These are phyloP conservation scores for Drosophila cognata DNA, from an alignment of 2,888 invertebrate species.

Conservation along the genomic window DNA sequence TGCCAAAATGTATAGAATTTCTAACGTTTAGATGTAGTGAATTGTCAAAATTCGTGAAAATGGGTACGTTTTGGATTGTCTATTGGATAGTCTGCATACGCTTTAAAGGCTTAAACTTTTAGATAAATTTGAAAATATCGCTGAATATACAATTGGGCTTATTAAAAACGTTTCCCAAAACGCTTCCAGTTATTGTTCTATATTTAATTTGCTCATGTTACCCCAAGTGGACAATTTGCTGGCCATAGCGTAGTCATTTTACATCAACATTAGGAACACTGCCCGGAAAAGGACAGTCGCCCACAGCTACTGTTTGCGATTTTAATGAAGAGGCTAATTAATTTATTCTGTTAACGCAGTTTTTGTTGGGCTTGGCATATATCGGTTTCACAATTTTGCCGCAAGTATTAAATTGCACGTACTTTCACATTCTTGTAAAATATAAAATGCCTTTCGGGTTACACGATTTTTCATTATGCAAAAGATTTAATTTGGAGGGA, in stretches of 20 bases:
- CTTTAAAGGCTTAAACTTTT: too few relatives aligned
- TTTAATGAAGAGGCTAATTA: constrained; percentile 30
- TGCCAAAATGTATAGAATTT: constrained; percentile 16
- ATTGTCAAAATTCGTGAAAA: not conserved
- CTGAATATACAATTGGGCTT: not conserved
- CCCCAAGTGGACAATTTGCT: not conserved
- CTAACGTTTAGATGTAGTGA: not conserved
- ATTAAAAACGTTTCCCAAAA: not conserved
- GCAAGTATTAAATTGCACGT: constrained; percentile 22
- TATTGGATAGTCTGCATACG: not conserved
- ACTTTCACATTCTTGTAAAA: not conserved
- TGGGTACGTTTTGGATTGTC: not conserved
- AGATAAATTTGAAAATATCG: not conserved
- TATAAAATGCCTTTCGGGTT: not conserved
- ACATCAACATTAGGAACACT: not conserved
- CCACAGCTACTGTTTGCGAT: not conserved
- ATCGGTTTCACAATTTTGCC: constrained; percentile 25
- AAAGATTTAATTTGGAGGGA: not conserved
- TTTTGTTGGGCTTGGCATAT: constrained; percentile 24
- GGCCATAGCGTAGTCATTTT: not conserved
- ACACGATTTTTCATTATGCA: not conserved
- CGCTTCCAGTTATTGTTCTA: not conserved
- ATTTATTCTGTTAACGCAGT: constrained; percentile 5
- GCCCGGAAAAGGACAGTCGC: not conserved
- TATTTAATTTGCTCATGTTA: not conserved